phyloP scores from a whole-genome alignment of 2,113 vertebrate genomes.

The Pterocles orientalis region DNA sequence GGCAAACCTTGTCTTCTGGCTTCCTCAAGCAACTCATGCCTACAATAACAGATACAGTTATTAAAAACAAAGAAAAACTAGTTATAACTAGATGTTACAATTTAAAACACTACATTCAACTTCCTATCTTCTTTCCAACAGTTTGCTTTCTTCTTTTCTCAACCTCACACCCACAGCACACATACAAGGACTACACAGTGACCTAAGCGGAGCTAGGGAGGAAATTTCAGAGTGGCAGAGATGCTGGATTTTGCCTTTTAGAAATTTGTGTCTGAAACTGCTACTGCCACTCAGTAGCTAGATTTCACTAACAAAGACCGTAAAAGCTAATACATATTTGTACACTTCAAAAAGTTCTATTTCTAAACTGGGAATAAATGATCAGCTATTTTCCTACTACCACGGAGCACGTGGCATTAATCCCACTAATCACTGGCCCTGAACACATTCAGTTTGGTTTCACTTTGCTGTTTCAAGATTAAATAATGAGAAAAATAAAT shows the following conservation, averaged over 20 bases:
- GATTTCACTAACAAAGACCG: not conserved
- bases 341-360: not conserved
- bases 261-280: not conserved
- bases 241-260: not conserved
- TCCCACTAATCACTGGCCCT: not conserved
- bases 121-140: not conserved
- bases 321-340: not conserved
- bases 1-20: constrained; percentile 92
- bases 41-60: not conserved
- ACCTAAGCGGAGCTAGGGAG: not conserved
- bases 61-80: not conserved
- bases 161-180: not conserved
- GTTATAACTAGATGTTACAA: not conserved
- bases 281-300: not conserved
- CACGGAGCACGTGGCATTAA: not conserved
- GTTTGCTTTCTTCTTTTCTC: not conserved
- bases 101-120: not conserved
- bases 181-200: fast-evolving
- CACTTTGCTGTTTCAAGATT: not conserved
- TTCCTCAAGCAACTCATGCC: constrained; percentile 95
- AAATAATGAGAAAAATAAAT: not conserved
- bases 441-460: not conserved
- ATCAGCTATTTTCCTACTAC: not conserved
- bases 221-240: not conserved
- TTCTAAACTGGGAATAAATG: not conserved